A percentile compares a stretch with the other conserved stretches of the same genome.
Evolutionary conservation across 2,888 invertebrate species (phyloP).

Genomic region (Eupeodes latifasciatus): DNA sequence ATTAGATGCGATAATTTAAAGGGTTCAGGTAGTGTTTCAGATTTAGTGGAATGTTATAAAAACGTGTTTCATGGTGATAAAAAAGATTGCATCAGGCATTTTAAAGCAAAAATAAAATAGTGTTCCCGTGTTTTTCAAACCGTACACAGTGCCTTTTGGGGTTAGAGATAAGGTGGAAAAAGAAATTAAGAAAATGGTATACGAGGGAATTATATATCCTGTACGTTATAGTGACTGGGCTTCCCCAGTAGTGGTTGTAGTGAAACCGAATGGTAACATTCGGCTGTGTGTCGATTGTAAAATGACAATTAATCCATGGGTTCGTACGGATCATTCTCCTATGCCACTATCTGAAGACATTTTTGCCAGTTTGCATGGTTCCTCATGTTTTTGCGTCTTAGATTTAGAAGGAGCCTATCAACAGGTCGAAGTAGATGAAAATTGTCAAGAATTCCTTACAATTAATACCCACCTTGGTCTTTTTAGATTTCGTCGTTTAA

Average conservation of each 20-base stretch:
- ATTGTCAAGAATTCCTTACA: no score
- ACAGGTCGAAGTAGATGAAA: no score
- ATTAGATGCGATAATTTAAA: not conserved
- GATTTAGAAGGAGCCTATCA: no score
- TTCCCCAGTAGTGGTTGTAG: slow-evolving; percentile 52
- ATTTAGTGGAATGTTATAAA: slow-evolving; percentile 1
- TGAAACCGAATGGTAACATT: slow-evolving; percentile 49
- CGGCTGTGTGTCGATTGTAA: slow-evolving; percentile 39
- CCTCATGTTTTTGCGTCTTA: slow-evolving; percentile 5
- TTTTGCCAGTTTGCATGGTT: slow-evolving; percentile 40
- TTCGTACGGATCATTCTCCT: slow-evolving; percentile 44
- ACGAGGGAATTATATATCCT: not conserved
- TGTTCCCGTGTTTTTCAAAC: slow-evolving; percentile 3
- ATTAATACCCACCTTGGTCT: no score
- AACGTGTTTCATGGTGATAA: slow-evolving; percentile 7
- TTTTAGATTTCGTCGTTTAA: no score
- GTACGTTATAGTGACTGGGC: slow-evolving; percentile 46
- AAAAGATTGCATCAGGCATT: not conserved
- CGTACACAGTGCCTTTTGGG: not conserved
- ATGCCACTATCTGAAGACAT: slow-evolving; percentile 51
- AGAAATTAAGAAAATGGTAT: not conserved
- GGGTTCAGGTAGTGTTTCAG: not conserved
- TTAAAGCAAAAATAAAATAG: slow-evolving; percentile 9
- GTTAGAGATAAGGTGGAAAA: not conserved
- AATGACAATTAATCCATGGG: slow-evolving; percentile 8